Conservation (phyloP, 2,888 invertebrate species). For the Caenorhabditis uteleia region DNA sequence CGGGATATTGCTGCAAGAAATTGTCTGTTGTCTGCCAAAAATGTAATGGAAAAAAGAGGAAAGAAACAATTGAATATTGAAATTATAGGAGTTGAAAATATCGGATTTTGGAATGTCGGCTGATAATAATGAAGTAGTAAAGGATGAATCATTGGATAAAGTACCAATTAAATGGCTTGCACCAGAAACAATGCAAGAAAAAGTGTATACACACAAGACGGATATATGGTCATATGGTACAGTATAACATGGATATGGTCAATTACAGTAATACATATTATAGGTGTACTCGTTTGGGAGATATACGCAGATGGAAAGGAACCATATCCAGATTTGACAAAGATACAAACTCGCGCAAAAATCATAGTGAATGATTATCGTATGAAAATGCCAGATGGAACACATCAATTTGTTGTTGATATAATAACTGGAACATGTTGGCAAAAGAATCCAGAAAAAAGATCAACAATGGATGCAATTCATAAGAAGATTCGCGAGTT, state of each 20-base stretch:
- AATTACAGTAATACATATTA: neutral
- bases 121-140: slow-evolving; percentile 53
- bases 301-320: slow-evolving; percentile 60
- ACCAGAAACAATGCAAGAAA: slow-evolving; percentile 61
- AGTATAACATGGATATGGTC: neutral
- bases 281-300: slow-evolving; percentile 58
- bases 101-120: slow-evolving; percentile 70
- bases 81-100: slow-evolving; percentile 66
- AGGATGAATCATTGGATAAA: slow-evolving; percentile 53
- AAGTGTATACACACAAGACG: slow-evolving; percentile 56
- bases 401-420: slow-evolving; percentile 25
- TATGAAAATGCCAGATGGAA: slow-evolving; percentile 60
- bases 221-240: slow-evolving; percentile 53
- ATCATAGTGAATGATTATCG: slow-evolving; percentile 60
- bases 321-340: slow-evolving; percentile 60
- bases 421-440: slow-evolving; percentile 49
- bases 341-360: slow-evolving; percentile 60
- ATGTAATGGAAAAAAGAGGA: slow-evolving; percentile 7
- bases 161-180: slow-evolving; percentile 65
- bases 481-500: slow-evolving; percentile 35
- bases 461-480: slow-evolving; percentile 53
- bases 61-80: neutral
- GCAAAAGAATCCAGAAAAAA: slow-evolving; percentile 57
- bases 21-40: slow-evolving; percentile 74
- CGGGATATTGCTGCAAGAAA: slow-evolving; percentile 85